A percentile compares a stretch with the other conserved stretches of the same genome.
Conservation (phyloP, 2,888 invertebrate species). For the Adineta ricciae region DNA sequence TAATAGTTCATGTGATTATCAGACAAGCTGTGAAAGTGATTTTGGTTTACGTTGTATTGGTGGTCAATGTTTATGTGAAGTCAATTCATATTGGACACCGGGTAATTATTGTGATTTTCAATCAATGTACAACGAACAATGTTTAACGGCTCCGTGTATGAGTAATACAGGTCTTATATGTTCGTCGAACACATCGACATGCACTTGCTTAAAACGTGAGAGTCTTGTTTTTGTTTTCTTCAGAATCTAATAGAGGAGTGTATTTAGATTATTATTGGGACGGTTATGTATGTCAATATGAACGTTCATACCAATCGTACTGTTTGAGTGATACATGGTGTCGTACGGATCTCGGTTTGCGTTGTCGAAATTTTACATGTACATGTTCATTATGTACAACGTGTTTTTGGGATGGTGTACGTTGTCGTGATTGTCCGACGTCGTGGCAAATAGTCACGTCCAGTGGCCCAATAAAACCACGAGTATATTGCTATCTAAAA, state of each 20-base stretch:
- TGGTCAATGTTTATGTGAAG: background rate
- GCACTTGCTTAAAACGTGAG: background rate
- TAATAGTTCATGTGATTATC: background rate
- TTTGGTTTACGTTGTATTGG: background rate
- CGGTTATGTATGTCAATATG: background rate
- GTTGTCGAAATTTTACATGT: background rate
- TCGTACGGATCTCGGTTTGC: background rate
- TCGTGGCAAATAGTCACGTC: background rate
- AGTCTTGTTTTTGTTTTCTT: no score
- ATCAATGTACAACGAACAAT: background rate
- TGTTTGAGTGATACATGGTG: background rate
- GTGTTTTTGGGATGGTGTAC: constrained; percentile 15
- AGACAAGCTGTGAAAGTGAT: background rate
- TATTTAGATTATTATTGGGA: constrained; percentile 13
- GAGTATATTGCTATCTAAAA: background rate
- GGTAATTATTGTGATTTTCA: constrained; percentile 18
- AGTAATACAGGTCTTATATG: background rate
- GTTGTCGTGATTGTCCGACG: constrained; percentile 13
- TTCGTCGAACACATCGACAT: background rate
- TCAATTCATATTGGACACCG: background rate
- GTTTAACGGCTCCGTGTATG: background rate
- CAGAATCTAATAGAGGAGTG: no score
- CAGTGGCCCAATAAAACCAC: background rate
- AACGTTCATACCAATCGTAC: background rate
- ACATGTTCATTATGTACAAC: background rate